Evolutionary conservation across 2,888 invertebrate genomes (phyloP).

Genomic region (Deilephila porcellus): DNA sequence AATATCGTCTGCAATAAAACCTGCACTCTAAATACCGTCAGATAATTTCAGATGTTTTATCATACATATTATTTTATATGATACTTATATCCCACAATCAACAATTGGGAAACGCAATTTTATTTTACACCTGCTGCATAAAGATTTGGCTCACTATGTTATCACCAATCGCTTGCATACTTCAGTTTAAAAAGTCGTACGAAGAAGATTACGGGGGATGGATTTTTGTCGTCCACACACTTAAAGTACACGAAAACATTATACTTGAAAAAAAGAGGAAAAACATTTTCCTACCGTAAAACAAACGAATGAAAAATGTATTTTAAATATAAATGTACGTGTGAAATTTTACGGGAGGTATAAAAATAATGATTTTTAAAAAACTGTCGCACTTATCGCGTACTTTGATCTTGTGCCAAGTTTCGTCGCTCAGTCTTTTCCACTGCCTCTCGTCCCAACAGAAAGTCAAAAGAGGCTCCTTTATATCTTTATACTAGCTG

Average conservation of each 20-base stretch:
- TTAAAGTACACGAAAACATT: background rate
- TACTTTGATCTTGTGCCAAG: conserved; percentile 27
- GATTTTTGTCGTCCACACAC: no score
- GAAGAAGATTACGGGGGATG: no score
- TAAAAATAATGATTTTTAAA: conserved; percentile 24
- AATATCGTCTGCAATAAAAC: no score
- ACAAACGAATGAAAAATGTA: background rate
- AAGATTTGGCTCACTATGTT: no score
- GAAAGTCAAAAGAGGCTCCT: background rate
- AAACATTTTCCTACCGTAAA: background rate
- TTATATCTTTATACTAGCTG: background rate
- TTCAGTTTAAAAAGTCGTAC: no score
- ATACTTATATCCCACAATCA: no score
- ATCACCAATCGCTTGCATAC: no score
- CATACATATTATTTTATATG: no score
- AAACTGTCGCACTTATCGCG: conserved; percentile 18
- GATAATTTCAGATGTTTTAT: no score
- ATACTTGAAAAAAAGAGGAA: background rate
- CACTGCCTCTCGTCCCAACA: background rate
- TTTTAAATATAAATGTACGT: conserved; percentile 9
- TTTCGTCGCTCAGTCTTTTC: conserved; percentile 10
- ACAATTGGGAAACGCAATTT: no score
- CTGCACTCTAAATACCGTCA: no score
- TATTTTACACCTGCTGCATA: no score
- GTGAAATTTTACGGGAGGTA: conserved; percentile 7